phyloP scores from a whole-genome alignment of 2,797 vertebrate species.

The Trematomus bernacchii region DNA sequence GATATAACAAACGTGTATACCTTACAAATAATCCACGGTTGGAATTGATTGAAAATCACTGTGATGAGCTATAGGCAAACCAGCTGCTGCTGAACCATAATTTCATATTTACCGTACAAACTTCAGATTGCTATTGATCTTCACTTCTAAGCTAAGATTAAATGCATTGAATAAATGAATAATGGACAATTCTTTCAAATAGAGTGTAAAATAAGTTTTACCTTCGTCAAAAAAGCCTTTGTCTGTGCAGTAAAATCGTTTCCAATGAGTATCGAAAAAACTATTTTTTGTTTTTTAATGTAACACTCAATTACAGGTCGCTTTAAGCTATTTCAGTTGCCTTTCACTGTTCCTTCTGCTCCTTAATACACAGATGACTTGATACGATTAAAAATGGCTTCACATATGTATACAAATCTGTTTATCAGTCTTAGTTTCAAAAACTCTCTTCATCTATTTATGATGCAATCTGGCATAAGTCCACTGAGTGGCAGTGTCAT shows the following conservation, averaged over 20 bases:
- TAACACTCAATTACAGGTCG: neutral
- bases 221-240: neutral
- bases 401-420: constrained; percentile 35
- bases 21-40: too few species aligned
- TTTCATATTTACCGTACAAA: neutral
- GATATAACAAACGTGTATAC: too few species aligned
- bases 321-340: neutral
- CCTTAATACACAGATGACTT: constrained; percentile 11
- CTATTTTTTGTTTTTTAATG: neutral
- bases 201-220: neutral
- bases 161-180: neutral
- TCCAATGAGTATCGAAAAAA: neutral
- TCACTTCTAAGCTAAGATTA: neutral
- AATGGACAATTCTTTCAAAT: neutral
- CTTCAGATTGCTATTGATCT: neutral
- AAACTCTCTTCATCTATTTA: neutral
- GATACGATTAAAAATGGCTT: constrained; percentile 24
- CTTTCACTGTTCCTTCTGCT: constrained; percentile 2
- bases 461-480: constrained; percentile 71
- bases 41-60: neutral
- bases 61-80: neutral
- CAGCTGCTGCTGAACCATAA: neutral
- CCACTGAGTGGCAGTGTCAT: constrained; percentile 82
- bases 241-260: neutral
- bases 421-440: constrained; percentile 21